These are phyloP conservation scores for Melanostigma gelatinosum DNA, from an alignment of 2,113 vertebrate species.

Conservation along the genomic window DNA sequence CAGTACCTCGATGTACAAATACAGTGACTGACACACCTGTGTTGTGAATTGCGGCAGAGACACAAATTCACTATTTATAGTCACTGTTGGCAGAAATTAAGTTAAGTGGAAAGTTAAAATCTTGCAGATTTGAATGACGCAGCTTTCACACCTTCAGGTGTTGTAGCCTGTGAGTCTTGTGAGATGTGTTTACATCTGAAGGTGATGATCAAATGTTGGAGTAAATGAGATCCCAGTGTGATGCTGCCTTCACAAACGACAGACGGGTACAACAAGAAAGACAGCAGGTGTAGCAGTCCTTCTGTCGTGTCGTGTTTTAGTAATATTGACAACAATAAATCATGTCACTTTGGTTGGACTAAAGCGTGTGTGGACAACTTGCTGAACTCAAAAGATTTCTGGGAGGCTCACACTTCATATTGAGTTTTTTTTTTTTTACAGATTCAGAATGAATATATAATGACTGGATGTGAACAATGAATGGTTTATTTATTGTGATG, in stretches of 20 bases:
- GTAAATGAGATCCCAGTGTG: slow-evolving; percentile 52
- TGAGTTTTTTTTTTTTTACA: neutral
- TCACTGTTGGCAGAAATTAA: neutral
- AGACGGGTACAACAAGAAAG: neutral
- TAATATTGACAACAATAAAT: neutral
- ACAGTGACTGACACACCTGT: neutral
- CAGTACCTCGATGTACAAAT: slow-evolving; percentile 10
- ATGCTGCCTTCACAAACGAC: slow-evolving; percentile 5
- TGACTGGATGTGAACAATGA: slow-evolving; percentile 5
- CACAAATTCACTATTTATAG: neutral
- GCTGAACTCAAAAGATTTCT: neutral
- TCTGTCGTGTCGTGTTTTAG: neutral
- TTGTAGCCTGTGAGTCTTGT: neutral
- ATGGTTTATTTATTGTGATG: neutral
- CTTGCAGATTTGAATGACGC: slow-evolving; percentile 17
- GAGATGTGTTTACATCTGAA: slow-evolving; percentile 13
- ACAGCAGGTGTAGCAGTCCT: neutral
- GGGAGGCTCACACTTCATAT: neutral
- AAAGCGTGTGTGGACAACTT: neutral
- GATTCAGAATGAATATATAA: slow-evolving; percentile 1
- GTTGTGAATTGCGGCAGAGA: neutral
- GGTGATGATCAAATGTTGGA: slow-evolving; percentile 42
- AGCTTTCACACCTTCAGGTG: neutral
- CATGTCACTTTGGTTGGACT: neutral
- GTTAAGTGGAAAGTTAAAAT: neutral